These are phyloP conservation scores for Diarsia mendica DNA, from an alignment of 2,888 invertebrate genomes.

Conservation along the genomic window DNA sequence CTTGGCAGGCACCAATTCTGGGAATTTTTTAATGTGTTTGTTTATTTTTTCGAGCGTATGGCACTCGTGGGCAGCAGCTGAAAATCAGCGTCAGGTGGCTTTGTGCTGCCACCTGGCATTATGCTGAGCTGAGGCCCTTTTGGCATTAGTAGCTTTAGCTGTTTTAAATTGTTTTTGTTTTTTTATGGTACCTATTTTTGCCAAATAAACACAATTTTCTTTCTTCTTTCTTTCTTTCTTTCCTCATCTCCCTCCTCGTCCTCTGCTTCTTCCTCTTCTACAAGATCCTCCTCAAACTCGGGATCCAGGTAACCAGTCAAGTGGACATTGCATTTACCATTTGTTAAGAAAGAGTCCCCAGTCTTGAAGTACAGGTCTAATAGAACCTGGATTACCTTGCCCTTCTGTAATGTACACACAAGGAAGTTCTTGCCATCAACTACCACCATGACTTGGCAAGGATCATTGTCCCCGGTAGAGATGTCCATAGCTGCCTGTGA, in stretches of 20 bases:
- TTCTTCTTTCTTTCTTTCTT: too few relatives aligned
- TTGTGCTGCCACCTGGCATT: too few relatives aligned
- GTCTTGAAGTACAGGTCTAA: slow-evolving; percentile 95
- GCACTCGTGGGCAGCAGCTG: too few relatives aligned
- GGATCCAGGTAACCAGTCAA: slow-evolving; percentile 94
- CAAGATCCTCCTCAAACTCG: slow-evolving; percentile 87
- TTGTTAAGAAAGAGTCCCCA: slow-evolving; percentile 93
- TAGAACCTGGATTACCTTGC: slow-evolving; percentile 92
- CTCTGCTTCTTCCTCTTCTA: slow-evolving; percentile 88
- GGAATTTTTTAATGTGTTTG: too few relatives aligned
- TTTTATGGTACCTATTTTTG: too few relatives aligned
- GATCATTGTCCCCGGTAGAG: slow-evolving; percentile 90
- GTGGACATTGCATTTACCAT: slow-evolving; percentile 94
- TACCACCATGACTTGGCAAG: slow-evolving; percentile 94
- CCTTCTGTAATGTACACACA: slow-evolving; percentile 93
- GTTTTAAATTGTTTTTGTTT: too few relatives aligned
- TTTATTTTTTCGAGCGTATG: too few relatives aligned
- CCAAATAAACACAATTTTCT: too few relatives aligned
- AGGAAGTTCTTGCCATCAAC: slow-evolving; percentile 94
- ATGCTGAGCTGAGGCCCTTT: too few relatives aligned
- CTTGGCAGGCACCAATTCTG: slow-evolving; percentile 75
- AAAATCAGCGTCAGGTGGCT: too few relatives aligned
- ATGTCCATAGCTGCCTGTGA: slow-evolving; percentile 96
- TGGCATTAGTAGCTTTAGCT: too few relatives aligned
- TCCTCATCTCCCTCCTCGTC: slow-evolving; percentile 88